Base-by-base conservation (phyloP, 2,113 vertebrate species). In the Strix aluco region DNA sequence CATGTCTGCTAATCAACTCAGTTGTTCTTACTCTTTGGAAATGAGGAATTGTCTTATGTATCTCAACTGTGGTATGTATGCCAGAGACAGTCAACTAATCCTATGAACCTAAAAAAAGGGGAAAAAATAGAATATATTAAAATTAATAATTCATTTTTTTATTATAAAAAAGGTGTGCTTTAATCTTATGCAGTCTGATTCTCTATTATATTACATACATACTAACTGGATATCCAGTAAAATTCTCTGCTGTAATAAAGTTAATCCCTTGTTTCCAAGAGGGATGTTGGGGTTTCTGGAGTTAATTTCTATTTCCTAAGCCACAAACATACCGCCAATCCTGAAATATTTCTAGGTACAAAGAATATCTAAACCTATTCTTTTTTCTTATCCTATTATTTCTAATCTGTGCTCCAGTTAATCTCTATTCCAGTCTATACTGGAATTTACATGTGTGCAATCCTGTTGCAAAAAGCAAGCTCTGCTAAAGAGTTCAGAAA, bases 1-100 rank as follows among this genome's bases (percentile, higher is more conserved):
- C 21, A 81, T 8, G 69, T 73, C 23, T 83, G 23, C 36, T 83
- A 75, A 98, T 97, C 94, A 96, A 94, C n/a, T 94, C 83, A 47
- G 55, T 92, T 95, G 82, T 91, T 92, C 91, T 96, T 92, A 80
- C 27, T 96, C 38, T 91, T 84, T 71, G 44, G 44, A 73, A 94
- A 86, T 71, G 88, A 86, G 21, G 87, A 85, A 95, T 94, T 94
- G 57, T 69, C 47, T 94, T 58, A 38, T 65, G 30, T 32, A 74
- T 73, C 81, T 71, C 75, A 95, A 49, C 69, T 71, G 14, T 9
- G 25, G 57, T 85, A 87, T 89, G 65, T 34, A 51, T 66, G 38
- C 19, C 27, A 71, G 46, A 79, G 30, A 67, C 4, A 72, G 42
- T 59, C 83, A 84, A 66, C 63, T 86, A 80, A 86, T 94, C 55